Conservation (phyloP, 2,113 vertebrate genomes). For the Macaca mulatta region DNA sequence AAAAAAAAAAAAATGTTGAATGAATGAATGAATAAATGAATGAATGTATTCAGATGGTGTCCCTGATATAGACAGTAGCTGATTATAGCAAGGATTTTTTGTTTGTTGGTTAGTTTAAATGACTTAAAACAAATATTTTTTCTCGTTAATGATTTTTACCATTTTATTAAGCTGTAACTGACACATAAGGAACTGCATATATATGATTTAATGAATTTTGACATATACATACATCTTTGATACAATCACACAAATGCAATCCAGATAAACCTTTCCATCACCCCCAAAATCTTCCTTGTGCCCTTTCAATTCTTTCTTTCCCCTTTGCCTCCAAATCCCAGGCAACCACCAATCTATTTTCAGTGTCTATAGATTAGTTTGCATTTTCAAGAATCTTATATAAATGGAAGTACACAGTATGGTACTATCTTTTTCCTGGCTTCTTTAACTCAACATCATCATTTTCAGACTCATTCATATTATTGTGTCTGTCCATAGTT, state of each 20-base stretch:
- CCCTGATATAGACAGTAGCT: background rate
- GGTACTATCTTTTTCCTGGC: background rate
- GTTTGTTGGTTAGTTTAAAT: background rate
- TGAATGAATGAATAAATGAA: background rate
- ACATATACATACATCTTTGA: background rate
- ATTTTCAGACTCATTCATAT: slow-evolving; percentile 38
- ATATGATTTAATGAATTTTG: slow-evolving; percentile 18
- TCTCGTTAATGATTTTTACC: background rate
- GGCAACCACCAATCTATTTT: background rate
- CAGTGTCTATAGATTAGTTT: background rate
- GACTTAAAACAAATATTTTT: background rate
- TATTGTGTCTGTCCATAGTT: slow-evolving; percentile 9
- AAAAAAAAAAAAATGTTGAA: background rate
- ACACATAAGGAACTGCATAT: background rate
- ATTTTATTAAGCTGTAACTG: background rate
- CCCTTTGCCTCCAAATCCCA: background rate
- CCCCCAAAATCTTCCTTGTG: background rate
- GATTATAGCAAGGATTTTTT: slow-evolving; percentile 3
- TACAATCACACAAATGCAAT: background rate
- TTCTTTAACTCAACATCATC: slow-evolving; percentile 11
- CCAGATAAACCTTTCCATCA: slow-evolving; percentile 2
- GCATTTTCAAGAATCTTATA: slow-evolving; percentile 4
- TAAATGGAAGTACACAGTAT: background rate
- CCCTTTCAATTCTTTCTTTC: background rate
- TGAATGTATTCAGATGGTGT: background rate